A percentile compares a stretch with the other conserved stretches of the same genome.
Evolutionary conservation across 2,113 vertebrate species (phyloP).

Genomic region (Phyllostomus discolor): DNA sequence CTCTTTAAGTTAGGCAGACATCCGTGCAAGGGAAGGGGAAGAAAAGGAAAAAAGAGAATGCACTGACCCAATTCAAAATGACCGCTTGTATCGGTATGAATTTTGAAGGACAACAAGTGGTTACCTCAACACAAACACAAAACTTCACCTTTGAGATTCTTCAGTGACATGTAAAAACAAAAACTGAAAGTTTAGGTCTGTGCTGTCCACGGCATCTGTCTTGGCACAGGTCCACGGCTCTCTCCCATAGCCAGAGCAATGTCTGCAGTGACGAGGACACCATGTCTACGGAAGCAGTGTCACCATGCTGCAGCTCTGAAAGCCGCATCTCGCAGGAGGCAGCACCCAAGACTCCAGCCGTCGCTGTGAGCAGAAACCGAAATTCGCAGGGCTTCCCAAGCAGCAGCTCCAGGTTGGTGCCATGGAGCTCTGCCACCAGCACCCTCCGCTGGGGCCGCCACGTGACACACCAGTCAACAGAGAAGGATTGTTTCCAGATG

Average conservation of each 20-base stretch:
- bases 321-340: not conserved
- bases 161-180: slow-evolving; percentile 19
- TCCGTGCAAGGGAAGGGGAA: not conserved
- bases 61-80: slow-evolving; percentile 45
- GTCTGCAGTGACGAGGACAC: not conserved
- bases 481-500: not conserved
- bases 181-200: not conserved
- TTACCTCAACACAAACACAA: slow-evolving; percentile 7
- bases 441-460: not conserved
- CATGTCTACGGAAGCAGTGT: slow-evolving; percentile 5
- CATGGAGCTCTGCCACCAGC: not conserved
- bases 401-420: not conserved
- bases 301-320: not conserved
- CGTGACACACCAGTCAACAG: not conserved
- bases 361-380: not conserved
- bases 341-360: not conserved
- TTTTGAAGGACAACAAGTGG: not conserved
- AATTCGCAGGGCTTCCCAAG: not conserved
- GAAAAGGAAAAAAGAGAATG: not conserved
- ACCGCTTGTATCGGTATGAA: not conserved
- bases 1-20: not conserved
- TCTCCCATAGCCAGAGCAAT: not conserved
- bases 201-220: not conserved
- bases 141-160: slow-evolving; percentile 8
- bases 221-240: not conserved